A percentile compares a stretch with the other conserved stretches of the same genome.
These are phyloP conservation scores for Eidolon helvum DNA, from an alignment of 2,113 vertebrate species.

Conservation along the genomic window DNA sequence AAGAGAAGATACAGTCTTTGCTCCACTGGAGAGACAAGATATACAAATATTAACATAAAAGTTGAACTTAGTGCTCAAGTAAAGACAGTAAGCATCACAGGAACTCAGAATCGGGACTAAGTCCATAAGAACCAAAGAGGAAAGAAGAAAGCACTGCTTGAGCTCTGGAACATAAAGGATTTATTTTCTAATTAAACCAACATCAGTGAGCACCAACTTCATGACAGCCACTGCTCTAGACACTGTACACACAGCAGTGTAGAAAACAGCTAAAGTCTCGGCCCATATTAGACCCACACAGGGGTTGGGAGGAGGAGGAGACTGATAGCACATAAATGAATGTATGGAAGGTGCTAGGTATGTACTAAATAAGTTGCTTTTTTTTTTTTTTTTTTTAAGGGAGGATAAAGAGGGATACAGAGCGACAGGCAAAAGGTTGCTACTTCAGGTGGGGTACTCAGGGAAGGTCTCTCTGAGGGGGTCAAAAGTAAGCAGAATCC, in stretches of 20 bases:
- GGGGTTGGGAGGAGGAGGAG: neutral
- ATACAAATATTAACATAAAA: neutral
- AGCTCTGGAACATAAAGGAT: neutral
- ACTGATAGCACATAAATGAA: neutral
- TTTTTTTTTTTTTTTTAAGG: neutral
- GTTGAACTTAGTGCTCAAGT: neutral
- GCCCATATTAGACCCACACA: neutral
- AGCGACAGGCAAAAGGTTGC: neutral
- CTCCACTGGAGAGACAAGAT: neutral
- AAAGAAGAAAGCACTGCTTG: neutral
- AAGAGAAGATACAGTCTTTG: neutral
- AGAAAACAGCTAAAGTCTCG: neutral
- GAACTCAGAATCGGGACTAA: neutral
- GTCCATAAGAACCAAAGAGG: neutral
- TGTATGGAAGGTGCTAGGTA: neutral
- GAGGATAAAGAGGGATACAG: neutral
- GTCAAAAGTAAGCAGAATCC: neutral
- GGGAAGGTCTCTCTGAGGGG: neutral
- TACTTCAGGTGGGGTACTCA: neutral
- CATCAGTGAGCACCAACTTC: neutral
- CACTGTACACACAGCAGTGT: neutral
- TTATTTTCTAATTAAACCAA: neutral
- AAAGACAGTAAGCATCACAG: neutral
- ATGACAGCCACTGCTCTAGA: neutral
- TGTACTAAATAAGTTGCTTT: neutral